Evolutionary conservation across 2,797 vertebrate genomes (phyloP).

Genomic region (Alfaro cultratus): DNA sequence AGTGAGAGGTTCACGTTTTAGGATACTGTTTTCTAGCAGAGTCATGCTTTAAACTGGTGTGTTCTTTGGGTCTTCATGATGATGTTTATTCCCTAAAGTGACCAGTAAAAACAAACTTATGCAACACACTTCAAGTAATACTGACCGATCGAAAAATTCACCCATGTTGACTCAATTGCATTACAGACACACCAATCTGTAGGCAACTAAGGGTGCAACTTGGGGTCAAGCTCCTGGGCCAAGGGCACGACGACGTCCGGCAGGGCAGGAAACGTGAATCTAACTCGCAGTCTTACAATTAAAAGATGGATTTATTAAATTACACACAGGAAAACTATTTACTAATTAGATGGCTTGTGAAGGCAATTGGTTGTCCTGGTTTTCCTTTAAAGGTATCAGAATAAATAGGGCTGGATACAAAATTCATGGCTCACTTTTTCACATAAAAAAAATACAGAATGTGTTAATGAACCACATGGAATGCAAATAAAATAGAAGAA

Average conservation of each 20-base stretch:
- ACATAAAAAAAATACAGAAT: neutral
- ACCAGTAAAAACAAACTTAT: neutral
- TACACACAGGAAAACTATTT: neutral
- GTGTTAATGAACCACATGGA: neutral
- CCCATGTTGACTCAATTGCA: neutral
- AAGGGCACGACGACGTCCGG: neutral
- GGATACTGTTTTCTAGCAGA: neutral
- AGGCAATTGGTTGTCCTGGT: neutral
- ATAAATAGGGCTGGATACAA: neutral
- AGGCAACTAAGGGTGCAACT: neutral
- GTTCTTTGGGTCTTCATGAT: neutral
- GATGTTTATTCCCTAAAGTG: neutral
- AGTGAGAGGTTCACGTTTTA: neutral
- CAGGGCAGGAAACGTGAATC: neutral
- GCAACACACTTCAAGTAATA: neutral
- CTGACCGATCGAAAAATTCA: neutral
- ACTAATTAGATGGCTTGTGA: neutral
- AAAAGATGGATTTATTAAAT: neutral
- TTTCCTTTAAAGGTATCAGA: neutral
- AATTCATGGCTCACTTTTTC: neutral
- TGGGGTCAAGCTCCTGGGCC: neutral
- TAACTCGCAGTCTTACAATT: neutral
- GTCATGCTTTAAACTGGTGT: neutral
- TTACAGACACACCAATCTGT: neutral
- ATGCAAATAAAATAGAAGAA: neutral